Percentiles rank a stretch among this genome's conserved stretches.
Evolutionary conservation across 1,140 invertebrate species (phyloP).

Genomic region (Plodia interpunctella): DNA sequence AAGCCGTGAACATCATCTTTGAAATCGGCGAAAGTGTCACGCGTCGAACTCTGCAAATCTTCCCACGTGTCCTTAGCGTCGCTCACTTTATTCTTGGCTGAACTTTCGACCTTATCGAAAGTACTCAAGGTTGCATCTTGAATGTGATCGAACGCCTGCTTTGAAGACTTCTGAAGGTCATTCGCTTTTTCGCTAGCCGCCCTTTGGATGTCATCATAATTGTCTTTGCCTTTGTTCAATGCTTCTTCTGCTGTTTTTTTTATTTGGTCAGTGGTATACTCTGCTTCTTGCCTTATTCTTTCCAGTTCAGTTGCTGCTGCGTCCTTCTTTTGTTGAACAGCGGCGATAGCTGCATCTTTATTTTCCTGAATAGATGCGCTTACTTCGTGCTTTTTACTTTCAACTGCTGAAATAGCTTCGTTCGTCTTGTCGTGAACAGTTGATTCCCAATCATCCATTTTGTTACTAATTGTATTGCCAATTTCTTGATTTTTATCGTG

Average conservation of each 20-base stretch:
- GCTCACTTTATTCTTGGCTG: slow-evolving; percentile 55
- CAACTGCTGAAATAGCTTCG: slow-evolving; percentile 31
- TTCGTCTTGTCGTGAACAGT: slow-evolving; percentile 27
- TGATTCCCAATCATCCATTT: slow-evolving; percentile 22
- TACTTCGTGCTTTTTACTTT: slow-evolving; percentile 42
- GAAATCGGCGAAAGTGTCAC: slow-evolving; percentile 60
- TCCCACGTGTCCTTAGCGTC: slow-evolving; percentile 55
- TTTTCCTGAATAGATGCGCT: slow-evolving; percentile 33
- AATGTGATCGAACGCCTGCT: slow-evolving; percentile 50
- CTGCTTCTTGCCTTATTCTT: slow-evolving; percentile 60
- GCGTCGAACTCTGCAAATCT: slow-evolving; percentile 57
- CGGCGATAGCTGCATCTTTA: slow-evolving; percentile 37
- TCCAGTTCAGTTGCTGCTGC: slow-evolving; percentile 50
- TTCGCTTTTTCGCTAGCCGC: slow-evolving; percentile 37
- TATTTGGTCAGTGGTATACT: slow-evolving; percentile 59
- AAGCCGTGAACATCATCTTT: slow-evolving; percentile 52
- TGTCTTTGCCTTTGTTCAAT: slow-evolving; percentile 45
- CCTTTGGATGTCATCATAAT: slow-evolving; percentile 36
- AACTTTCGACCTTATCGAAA: slow-evolving; percentile 66
- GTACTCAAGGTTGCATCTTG: slow-evolving; percentile 63
- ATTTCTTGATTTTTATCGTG: slow-evolving; percentile 35
- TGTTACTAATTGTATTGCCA: slow-evolving; percentile 19
- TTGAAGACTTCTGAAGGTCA: slow-evolving; percentile 46
- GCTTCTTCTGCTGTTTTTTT: slow-evolving; percentile 59
- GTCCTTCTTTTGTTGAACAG: slow-evolving; percentile 35